Conservation (phyloP, 2,888 invertebrate genomes). For the Patella depressa region DNA sequence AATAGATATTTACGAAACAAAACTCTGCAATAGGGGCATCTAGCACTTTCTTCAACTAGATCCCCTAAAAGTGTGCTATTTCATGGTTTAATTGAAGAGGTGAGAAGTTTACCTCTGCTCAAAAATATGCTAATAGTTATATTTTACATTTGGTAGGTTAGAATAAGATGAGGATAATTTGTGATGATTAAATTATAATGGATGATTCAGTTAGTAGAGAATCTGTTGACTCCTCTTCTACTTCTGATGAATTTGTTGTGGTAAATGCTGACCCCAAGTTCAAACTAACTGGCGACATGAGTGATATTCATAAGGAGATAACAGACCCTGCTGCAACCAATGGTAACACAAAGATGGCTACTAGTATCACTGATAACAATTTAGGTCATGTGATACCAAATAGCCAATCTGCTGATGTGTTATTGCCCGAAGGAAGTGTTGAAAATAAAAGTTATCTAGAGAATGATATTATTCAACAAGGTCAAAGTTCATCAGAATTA, state of each 20-base stretch:
- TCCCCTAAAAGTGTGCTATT: too few species aligned
- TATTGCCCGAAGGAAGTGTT: constrained; percentile 30
- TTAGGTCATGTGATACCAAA: constrained; percentile 30
- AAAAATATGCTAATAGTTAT: background rate
- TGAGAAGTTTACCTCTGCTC: too few species aligned
- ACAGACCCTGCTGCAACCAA: constrained; percentile 35
- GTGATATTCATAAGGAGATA: constrained; percentile 72
- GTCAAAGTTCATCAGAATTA: too few species aligned
- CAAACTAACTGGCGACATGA: constrained; percentile 78
- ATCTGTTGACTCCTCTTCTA: constrained; percentile 80
- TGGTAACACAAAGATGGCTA: constrained; percentile 11
- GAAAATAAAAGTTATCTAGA: constrained; percentile 6
- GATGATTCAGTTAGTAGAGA: constrained; percentile 76
- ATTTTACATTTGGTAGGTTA: background rate
- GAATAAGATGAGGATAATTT: background rate
- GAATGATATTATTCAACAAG: background rate
- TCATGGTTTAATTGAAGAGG: too few species aligned
- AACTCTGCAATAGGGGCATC: too few species aligned
- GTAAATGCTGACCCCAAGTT: constrained; percentile 77
- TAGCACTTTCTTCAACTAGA: too few species aligned
- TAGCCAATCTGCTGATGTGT: constrained; percentile 52
- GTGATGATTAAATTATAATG: constrained; percentile 49
- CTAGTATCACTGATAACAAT: constrained; percentile 27
- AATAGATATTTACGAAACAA: too few species aligned
- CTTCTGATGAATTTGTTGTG: constrained; percentile 81